phyloP scores from a whole-genome alignment of 2,888 invertebrate genomes.

The Choristoneura rosaceana region DNA sequence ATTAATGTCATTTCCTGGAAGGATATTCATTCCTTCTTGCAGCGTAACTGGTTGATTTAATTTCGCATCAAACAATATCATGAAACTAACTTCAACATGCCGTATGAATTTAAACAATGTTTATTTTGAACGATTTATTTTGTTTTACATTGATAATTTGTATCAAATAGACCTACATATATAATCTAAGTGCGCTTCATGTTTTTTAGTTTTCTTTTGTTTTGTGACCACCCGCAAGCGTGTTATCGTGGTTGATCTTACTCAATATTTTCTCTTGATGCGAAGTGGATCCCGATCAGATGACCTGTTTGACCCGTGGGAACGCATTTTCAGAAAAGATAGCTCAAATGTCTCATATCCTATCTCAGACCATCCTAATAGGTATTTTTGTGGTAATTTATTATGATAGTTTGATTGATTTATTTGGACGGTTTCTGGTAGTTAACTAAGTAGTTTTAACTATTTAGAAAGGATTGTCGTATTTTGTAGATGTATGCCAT shows the following conservation, averaged over 20 bases:
- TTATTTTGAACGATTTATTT: slow-evolving; percentile 8
- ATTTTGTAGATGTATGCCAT: not conserved
- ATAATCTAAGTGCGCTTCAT: slow-evolving; percentile 6
- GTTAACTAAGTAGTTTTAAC: not conserved
- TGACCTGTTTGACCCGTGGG: slow-evolving; percentile 69
- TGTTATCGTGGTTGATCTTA: slow-evolving; percentile 67
- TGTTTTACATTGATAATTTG: not conserved
- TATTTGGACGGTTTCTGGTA: not conserved
- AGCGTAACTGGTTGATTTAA: slow-evolving; percentile 54
- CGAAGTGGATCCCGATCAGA: slow-evolving; percentile 72
- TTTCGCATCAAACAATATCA: slow-evolving; percentile 51
- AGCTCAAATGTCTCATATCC: slow-evolving; percentile 48
- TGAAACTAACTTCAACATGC: slow-evolving; percentile 49
- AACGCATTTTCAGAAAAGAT: slow-evolving; percentile 61
- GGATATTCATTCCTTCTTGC: slow-evolving; percentile 36
- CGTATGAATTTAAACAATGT: slow-evolving; percentile 44
- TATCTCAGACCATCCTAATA: slow-evolving; percentile 11
- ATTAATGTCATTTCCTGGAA: slow-evolving; percentile 7
- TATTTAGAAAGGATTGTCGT: too few species aligned
- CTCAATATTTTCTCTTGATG: slow-evolving; percentile 76
- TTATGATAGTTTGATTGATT: not conserved
- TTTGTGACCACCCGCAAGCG: slow-evolving; percentile 57
- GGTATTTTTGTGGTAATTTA: slow-evolving; percentile 22
- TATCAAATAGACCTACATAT: not conserved
- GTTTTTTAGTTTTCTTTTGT: slow-evolving; percentile 49